Evolutionary conservation across 2,888 invertebrate species (phyloP), one percentile per base, ranked within the genome.

Genomic region (Melinaea menophilus): DNA sequence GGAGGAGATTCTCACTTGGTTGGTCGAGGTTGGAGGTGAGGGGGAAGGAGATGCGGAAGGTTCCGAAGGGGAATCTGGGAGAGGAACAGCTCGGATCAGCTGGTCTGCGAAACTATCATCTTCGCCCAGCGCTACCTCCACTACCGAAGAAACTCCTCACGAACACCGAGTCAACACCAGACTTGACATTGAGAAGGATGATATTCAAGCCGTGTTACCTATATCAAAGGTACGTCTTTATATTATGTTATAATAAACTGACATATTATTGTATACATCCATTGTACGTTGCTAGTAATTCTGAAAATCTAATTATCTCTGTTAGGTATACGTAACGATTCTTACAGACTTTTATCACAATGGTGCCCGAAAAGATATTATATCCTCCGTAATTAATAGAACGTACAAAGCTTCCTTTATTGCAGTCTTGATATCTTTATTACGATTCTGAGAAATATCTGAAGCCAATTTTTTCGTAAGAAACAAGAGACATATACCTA

Each of bases 181-280:
- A 71, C 92, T 98, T 56, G 96, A 97, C 78, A 95, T 98, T 68
- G 96, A 97, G 81, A 98, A 98, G 81, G 98, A 98, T 81, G 97
- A 97, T 79, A 97, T 97, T 65, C 97, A 97, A 86, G 96, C 97
- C 31, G 97, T 98, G 12, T 92, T 98, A 34, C 97, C 98, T 13
- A 97, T 98, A 81, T 97, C 97, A 65, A 98, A 98, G 95, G 97
- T 97, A 86, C 82, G 71, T 62, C 37, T 51, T 13, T 13, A 12
- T 59, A 33, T 31, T n/a, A 11, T 3, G 13, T 12, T 46, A 46
- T 46, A 46, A 46, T 3, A 46, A 4, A 46, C 11, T n/a, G 12
- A 46, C 11, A 46, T 46, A 4, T n/a, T 48, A 48, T 22, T 22
- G 7, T 22, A 48, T 13, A 13, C 22, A 7, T 22, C 48, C 12